Conservation (phyloP, 2,113 vertebrate species). For the Nestor notabilis region DNA sequence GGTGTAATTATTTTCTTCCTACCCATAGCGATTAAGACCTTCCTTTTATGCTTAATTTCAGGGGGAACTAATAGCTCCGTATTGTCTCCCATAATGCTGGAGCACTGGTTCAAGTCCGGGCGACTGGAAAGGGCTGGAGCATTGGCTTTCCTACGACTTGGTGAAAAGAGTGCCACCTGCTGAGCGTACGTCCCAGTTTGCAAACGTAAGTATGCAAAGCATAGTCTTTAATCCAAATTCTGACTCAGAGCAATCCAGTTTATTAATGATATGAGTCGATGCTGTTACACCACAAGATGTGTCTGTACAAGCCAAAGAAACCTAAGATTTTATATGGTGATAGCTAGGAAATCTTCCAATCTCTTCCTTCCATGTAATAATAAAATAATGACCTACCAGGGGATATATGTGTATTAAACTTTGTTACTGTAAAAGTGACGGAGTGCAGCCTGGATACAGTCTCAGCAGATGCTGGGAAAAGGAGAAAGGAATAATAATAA, state of each 20-base stretch:
- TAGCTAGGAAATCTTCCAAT: slow-evolving; percentile 47
- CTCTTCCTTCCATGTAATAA: slow-evolving; percentile 43
- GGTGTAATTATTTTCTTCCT: not conserved
- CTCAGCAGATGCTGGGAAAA: slow-evolving; percentile 59
- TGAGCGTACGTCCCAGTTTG: not conserved
- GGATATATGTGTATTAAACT: slow-evolving; percentile 6
- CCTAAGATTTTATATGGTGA: slow-evolving; percentile 13
- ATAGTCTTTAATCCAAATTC: slow-evolving; percentile 21
- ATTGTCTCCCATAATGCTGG: not conserved
- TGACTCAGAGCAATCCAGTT: slow-evolving; percentile 46
- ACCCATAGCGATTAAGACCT: not conserved
- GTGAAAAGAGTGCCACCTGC: slow-evolving; percentile 51
- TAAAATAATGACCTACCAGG: slow-evolving; percentile 54
- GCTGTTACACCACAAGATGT: slow-evolving; percentile 20
- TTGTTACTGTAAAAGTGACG: slow-evolving; percentile 53
- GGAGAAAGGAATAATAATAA: not conserved
- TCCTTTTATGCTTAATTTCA: not conserved
- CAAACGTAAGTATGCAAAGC: not conserved
- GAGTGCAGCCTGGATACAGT: slow-evolving; percentile 6
- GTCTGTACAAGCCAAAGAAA: slow-evolving; percentile 38
- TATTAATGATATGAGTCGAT: slow-evolving; percentile 22
- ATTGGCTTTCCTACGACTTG: not conserved
- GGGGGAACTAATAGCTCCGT: not conserved
- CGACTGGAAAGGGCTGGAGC: fast-evolving
- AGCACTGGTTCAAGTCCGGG: not conserved